These are phyloP conservation scores for Melolontha melolontha DNA, from an alignment of 2,888 invertebrate genomes.

Conservation along the genomic window DNA sequence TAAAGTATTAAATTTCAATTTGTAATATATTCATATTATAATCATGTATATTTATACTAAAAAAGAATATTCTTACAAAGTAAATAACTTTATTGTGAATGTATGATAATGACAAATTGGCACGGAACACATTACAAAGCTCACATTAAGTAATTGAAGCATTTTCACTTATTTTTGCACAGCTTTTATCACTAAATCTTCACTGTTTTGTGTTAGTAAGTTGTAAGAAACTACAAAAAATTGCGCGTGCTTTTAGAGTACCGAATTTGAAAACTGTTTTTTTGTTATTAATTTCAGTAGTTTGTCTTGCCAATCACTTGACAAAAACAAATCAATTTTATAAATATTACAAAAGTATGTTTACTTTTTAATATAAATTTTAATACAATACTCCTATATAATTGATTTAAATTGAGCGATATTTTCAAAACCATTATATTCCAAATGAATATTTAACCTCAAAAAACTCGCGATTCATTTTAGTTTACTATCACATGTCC, in stretches of 20 bases:
- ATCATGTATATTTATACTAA: neutral
- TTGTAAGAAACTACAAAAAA: slow-evolving; percentile 18
- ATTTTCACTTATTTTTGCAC: slow-evolving; percentile 28
- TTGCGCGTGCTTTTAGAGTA: slow-evolving; percentile 4
- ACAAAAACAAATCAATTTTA: too few relatives aligned
- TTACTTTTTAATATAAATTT: slow-evolving; percentile 9
- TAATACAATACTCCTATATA: neutral
- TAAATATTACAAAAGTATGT: neutral
- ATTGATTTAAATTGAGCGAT: slow-evolving; percentile 1
- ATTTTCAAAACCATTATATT: neutral
- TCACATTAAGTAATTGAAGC: slow-evolving; percentile 44
- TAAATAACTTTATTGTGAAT: slow-evolving; percentile 25
- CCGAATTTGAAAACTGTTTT: neutral
- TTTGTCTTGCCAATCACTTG: too few relatives aligned
- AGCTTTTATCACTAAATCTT: slow-evolving; percentile 31
- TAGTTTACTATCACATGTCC: slow-evolving; percentile 33
- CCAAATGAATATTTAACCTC: neutral
- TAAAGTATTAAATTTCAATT: slow-evolving; percentile 24
- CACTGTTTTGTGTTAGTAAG: slow-evolving; percentile 3
- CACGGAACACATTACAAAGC: slow-evolving; percentile 43
- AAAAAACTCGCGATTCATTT: slow-evolving; percentile 3
- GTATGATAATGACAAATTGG: slow-evolving; percentile 35
- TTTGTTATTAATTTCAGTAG: too few relatives aligned
- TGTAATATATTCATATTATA: slow-evolving; percentile 12
- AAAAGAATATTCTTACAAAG: neutral